phyloP scores from a whole-genome alignment of 2,113 vertebrate species.

The cat (Felis catus) region F.catus_Fca126_mat1.0 CM031419.1:168240001-168240500 shows the following conservation, averaged over 20 bases:
- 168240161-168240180: background rate
- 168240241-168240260: background rate
- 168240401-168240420: background rate
- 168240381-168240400: background rate
- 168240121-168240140: background rate
- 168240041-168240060: background rate
- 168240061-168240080: background rate
- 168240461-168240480: background rate
- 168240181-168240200: background rate
- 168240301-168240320: background rate
- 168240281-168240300: background rate
- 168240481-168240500: background rate
- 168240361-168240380: background rate
- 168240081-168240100: background rate
- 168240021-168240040: background rate
- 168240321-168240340: background rate
- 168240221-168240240: background rate
- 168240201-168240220: background rate
- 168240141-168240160: background rate
- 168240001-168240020: background rate
- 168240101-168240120: background rate
- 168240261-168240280: background rate
- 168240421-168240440: background rate
- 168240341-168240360: background rate
- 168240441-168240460: background rate